Base-by-base conservation (phyloP, 2,888 invertebrate species). In the Camponotus fellah region DNA sequence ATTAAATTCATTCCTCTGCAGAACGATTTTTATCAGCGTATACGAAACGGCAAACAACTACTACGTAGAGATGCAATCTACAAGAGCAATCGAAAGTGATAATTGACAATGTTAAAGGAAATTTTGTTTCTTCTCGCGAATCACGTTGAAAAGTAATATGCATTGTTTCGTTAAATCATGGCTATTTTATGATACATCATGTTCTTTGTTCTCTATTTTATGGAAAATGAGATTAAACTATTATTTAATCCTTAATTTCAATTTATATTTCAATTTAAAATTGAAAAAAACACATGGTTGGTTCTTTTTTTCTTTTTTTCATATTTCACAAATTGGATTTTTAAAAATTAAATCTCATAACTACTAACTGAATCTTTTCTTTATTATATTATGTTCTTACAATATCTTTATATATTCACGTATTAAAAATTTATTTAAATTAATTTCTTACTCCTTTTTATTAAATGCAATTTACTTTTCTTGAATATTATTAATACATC, bases 361-460 rank as follows among this genome's bases (percentile, higher is more conserved):
- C 49, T 37, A 34, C 62, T n/a, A 34, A n/a, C 1, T 26, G 0
- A 21, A 34, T 37, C 4, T 53, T 65, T 43, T 43, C 5, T 14
- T 17, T 10, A 10, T 6, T 26, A 43, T n/a, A 43, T 43, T 46
- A 46, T 21, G 5, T 75, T 34, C n/a, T 9, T n/a, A 21, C 32
- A 37, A 1, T n/a, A 14, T 10, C 10, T 56, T 56, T 1, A 14
- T 46, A 6, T 5, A 49, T 37, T 64, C 34, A 37, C 26, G 4
- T 49, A 49, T 64, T 65, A 76, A 62, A 64, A 62, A 64, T 21
- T 76, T 46, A 21, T 75, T 76, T 17, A 64, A 21, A 34, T 10
- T 46, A 1, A 53, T 64, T 49, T 37, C 56, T 4, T 37, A 0
- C n/a, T 40, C 9, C 34, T 49, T 34, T 14, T 46, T 14, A 37